Conservation (phyloP, 1,140 invertebrate genomes). For the Orius laevigatus region DNA sequence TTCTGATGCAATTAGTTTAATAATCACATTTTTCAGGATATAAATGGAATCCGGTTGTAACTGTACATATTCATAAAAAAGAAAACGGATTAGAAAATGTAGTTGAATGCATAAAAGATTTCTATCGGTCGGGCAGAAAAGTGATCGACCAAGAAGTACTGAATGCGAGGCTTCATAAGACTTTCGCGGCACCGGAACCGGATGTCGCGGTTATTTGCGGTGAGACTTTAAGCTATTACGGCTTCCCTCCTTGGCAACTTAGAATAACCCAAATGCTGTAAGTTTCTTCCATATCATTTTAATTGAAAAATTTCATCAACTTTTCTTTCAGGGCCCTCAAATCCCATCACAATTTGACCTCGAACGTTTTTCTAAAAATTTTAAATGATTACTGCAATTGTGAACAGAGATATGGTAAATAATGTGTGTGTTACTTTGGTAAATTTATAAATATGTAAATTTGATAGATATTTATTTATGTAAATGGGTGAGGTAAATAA, state of each 20-base stretch:
- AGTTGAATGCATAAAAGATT: conserved; percentile 25
- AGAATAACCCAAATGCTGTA: conserved; percentile 49
- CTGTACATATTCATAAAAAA: conserved; percentile 30
- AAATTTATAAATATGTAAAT: too few species aligned
- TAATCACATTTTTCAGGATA: conserved; percentile 1
- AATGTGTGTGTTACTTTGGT: too few species aligned
- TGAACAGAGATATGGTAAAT: too few species aligned
- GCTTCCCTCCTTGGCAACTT: conserved; percentile 53
- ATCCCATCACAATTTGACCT: too few species aligned
- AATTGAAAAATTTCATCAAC: too few species aligned
- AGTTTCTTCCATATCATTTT: conserved; percentile 19
- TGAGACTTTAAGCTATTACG: conserved; percentile 35
- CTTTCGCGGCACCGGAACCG: conserved; percentile 38
- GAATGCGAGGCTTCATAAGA: conserved; percentile 30
- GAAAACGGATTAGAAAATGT: conserved; percentile 38
- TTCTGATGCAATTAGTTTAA: not conserved
- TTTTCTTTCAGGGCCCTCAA: too few species aligned
- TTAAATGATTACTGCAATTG: too few species aligned
- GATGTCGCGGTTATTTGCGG: conserved; percentile 46
- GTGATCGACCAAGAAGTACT: conserved; percentile 29
- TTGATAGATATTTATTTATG: too few species aligned
- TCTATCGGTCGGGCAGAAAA: conserved; percentile 23
- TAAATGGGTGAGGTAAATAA: too few species aligned
- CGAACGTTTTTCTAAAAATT: too few species aligned
- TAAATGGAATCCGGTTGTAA: conserved; percentile 12